phyloP scores from a whole-genome alignment of 2,113 vertebrate genomes.

The Eira barbara region DNA sequence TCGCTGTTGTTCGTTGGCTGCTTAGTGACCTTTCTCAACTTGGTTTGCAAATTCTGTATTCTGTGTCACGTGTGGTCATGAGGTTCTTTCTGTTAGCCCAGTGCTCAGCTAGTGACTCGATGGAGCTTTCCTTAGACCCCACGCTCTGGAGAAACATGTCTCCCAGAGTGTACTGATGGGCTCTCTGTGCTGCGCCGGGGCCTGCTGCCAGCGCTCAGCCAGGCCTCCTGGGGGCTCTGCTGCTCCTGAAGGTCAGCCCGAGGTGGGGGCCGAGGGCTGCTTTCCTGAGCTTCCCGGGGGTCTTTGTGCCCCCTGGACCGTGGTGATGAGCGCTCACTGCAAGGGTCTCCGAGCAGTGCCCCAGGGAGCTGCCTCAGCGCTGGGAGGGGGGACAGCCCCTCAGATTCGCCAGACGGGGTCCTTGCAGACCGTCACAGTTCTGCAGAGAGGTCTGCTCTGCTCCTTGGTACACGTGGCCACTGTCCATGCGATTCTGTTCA shows the following conservation, averaged over 20 bases:
- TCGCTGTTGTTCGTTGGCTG: neutral
- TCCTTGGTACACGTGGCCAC: neutral
- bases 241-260: neutral
- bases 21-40: neutral
- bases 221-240: neutral
- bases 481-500: neutral
- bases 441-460: neutral
- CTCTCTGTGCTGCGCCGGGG: neutral
- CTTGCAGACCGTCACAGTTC: fast-evolving
- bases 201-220: neutral
- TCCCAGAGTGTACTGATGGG: neutral
- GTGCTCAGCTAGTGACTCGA: too few species aligned
- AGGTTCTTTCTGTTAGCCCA: neutral
- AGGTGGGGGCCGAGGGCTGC: neutral
- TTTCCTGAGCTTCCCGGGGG: neutral
- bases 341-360: neutral
- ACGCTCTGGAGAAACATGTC: fast-evolving
- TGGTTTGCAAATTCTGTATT: neutral
- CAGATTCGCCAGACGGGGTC: neutral
- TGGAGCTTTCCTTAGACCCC: neutral
- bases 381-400: neutral
- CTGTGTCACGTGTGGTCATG: neutral
- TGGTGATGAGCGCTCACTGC: neutral
- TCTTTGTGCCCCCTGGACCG: neutral
- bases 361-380: neutral